Base-by-base conservation (phyloP, 2,797 vertebrate genomes). In the Micrastur ruficollis region DNA sequence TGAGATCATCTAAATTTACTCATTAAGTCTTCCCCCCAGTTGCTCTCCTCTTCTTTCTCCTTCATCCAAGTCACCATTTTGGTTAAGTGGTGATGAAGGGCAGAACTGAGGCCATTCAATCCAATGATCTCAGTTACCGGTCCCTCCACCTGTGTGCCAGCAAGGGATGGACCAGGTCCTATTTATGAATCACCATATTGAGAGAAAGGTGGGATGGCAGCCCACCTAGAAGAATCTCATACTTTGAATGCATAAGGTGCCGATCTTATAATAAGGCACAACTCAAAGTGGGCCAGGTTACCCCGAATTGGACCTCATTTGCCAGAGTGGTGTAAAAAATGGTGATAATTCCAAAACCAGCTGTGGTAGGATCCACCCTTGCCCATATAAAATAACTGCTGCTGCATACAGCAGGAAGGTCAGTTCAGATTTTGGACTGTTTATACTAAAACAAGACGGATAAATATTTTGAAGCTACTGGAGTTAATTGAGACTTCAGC, bases 381-480 rank as follows among this genome's bases (percentile, higher is more conserved):
- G 56, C 46, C 67, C 38, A 20, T 49, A 23, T 55, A 17, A 87
- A 65, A 59, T 44, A 71, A 32, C 21, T 40, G 46, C 76, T 92
- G 67, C 67, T 81, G 71, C 53, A 50, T 38, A 19, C n/a, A 82
- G 74, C 36, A 70, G 29, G 40, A 47, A 85, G 29, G 32, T 67
- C 29, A 53, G 40, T 63, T 87, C 72, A 65, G 36, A 89, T 81
- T 93, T 90, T 81, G 73, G 47, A 82, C 87, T 94, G 38, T 84
- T 92, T 85, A n/a, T 67, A n/a, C 76, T 89, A 49, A 86, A 40
- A 80, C 11, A 23, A 92, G 50, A 80, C 47, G 73, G 17, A 86
- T 44, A 85, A 81, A 81, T 56, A 40, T 49, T 93, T 76, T 76
- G 81, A 92, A 95, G 62, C n/a, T 88, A 4, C 29, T 44, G 59